Evolutionary conservation across 2,888 invertebrate genomes (phyloP).

Genomic region (Phortica okadai): DNA sequence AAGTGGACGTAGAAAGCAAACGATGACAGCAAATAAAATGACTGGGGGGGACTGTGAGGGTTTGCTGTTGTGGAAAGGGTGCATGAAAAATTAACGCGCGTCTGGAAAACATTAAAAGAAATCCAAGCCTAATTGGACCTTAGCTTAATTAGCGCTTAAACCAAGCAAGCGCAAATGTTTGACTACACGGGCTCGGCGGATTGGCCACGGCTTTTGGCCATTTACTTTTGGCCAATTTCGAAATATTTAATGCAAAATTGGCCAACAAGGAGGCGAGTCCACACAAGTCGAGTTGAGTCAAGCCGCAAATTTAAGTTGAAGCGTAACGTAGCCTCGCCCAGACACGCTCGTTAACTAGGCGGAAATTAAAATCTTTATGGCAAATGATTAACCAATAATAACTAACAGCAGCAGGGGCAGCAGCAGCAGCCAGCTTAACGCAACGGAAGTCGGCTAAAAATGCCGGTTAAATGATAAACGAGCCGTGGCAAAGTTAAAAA

Average conservation of each 20-base stretch:
- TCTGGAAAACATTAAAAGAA: conserved; percentile 20
- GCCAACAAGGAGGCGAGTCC: neutral
- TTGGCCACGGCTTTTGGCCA: neutral
- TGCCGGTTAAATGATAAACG: too few relatives aligned
- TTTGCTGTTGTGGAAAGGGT: too few relatives aligned
- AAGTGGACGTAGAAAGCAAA: neutral
- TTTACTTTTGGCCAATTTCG: neutral
- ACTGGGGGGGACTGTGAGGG: too few relatives aligned
- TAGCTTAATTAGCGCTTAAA: conserved; percentile 29
- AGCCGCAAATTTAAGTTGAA: neutral
- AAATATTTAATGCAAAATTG: neutral
- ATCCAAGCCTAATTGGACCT: conserved; percentile 28
- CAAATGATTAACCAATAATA: conserved; percentile 71
- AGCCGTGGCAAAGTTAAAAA: conserved; percentile 21
- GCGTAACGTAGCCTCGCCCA: neutral
- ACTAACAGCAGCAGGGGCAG: conserved; percentile 40
- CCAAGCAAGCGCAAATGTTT: neutral
- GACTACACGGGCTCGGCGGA: neutral
- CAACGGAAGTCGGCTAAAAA: neutral
- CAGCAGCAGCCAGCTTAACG: neutral
- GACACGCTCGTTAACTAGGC: conserved; percentile 54
- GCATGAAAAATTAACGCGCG: conserved; percentile 16
- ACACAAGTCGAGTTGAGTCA: neutral
- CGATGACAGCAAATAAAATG: neutral
- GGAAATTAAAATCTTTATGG: conserved; percentile 70